Percentiles rank a stretch among this genome's conserved stretches.
phyloP scores from a whole-genome alignment of 1,140 invertebrate species.

The Meloidogyne chitwoodi region DNA sequence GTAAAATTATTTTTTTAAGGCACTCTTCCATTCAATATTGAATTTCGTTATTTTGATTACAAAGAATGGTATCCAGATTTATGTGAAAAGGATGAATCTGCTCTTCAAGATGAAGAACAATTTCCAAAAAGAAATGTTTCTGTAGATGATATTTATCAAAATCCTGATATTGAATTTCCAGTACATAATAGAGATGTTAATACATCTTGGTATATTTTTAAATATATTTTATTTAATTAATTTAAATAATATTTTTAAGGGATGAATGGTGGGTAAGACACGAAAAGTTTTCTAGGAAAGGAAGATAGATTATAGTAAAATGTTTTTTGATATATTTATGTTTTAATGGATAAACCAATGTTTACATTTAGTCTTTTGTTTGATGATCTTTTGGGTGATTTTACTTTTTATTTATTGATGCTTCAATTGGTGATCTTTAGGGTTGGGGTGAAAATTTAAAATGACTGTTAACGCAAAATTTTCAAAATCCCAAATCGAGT shows the following conservation, averaged over 20 bases:
- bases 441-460: too few relatives aligned
- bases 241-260: slow-evolving; percentile 1
- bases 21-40: slow-evolving; percentile 45
- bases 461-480: too few relatives aligned
- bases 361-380: too few relatives aligned
- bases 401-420: too few relatives aligned
- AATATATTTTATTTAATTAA: not conserved
- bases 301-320: slow-evolving; percentile 33
- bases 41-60: slow-evolving; percentile 52
- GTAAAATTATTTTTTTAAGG: slow-evolving; percentile 14
- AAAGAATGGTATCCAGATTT: slow-evolving; percentile 40
- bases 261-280: slow-evolving; percentile 57
- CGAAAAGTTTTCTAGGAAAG: slow-evolving; percentile 51
- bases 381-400: too few relatives aligned
- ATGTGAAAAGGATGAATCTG: not conserved
- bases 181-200: slow-evolving; percentile 43
- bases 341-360: too few relatives aligned
- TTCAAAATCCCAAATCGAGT: too few relatives aligned
- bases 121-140: slow-evolving; percentile 15
- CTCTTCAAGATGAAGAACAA: not conserved
- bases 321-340: too few relatives aligned
- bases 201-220: slow-evolving; percentile 40
- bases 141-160: slow-evolving; percentile 46
- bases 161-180: slow-evolving; percentile 44
- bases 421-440: too few relatives aligned